Percentiles rank a stretch among this genome's conserved stretches.
Evolutionary conservation across 1,140 invertebrate genomes (phyloP).

Genomic region (Paraescarpia echinospica): DNA sequence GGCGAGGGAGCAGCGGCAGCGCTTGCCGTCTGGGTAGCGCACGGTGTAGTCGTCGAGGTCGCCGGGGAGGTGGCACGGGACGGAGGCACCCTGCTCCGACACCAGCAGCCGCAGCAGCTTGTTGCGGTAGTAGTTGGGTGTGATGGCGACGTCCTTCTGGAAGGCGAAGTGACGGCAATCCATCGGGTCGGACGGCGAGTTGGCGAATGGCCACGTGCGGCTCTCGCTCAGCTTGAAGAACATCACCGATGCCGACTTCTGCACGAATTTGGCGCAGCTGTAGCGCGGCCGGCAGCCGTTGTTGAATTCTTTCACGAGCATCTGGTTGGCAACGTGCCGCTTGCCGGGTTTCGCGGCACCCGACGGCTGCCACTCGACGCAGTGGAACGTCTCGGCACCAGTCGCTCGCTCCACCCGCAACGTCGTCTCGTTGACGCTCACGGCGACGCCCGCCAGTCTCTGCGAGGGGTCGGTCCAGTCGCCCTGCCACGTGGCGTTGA

Average conservation of each 20-base stretch:
- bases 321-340: conserved; percentile 17
- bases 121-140: conserved; percentile 8
- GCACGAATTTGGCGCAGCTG: conserved; percentile 23
- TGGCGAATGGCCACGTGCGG: conserved; percentile 22
- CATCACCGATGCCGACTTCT: conserved; percentile 22
- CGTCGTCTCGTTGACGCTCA: conserved; percentile 14
- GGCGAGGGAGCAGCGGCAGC: not conserved
- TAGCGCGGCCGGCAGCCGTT: conserved; percentile 29
- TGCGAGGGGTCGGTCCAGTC: conserved; percentile 21
- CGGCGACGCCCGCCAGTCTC: not conserved
- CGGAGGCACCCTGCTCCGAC: not conserved
- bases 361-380: conserved; percentile 24
- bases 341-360: not conserved
- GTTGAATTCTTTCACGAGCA: conserved; percentile 25
- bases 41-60: not conserved
- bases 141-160: not conserved
- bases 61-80: conserved; percentile 16
- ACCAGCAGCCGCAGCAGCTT: not conserved
- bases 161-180: conserved; percentile 14
- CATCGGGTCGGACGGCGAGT: not conserved
- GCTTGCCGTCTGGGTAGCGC: not conserved
- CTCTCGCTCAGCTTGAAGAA: conserved; percentile 24
- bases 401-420: not conserved
- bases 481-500: conserved; percentile 18
- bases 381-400: conserved; percentile 17